Base-by-base conservation (phyloP, 2,888 invertebrate species). In the Leuctra nigra region DNA sequence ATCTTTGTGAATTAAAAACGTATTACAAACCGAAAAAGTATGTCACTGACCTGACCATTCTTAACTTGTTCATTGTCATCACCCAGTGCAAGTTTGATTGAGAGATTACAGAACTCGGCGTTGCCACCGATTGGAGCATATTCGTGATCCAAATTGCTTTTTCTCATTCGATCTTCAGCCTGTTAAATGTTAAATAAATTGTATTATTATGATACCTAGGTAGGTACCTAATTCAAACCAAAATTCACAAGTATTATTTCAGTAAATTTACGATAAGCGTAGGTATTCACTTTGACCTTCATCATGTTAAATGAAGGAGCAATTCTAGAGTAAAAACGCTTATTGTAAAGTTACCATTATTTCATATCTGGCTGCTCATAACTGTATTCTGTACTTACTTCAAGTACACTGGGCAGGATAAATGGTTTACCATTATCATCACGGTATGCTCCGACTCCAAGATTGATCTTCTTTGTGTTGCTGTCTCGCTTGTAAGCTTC, bases 391-490 rank as follows among this genome's bases (percentile, higher is more conserved):
- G 6, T 41, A 53, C 59, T 63, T 65, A 86, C 86, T 78, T 82
- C 81, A 60, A 75, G 77, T 22, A 99, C 96, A 71, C 87, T 87
- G 20, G 94, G 93, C 56, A 99, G 77, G 18, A 99, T 84, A 72
- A 83, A 96, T 1, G 99, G 98, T 75, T 98, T 96, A 54, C 97
- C 97, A 68, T 90, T 83, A 70, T 99, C 98, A 73, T 98, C 97
- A 64, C 99, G 82, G 74, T 99, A 99, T 7, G 99, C 97, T 59
- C 94, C 94, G 2, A 85, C 94, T 59, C 97, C 97, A 53, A 99
- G 81, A 73, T 99, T 99, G 61, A 99, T 89, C 75, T 99, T 99
- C 65, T 92, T 92, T 0, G 93, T 83, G 71, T 93, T 88, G 2
- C 79, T 76, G 71, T 99, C 98, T 60, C 77, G 82, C 71, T 93